A percentile compares a stretch with the other conserved stretches of the same genome.
These are phyloP conservation scores for Rhinichthys osculus DNA, from an alignment of 2,797 vertebrate genomes.

Conservation along the genomic window DNA sequence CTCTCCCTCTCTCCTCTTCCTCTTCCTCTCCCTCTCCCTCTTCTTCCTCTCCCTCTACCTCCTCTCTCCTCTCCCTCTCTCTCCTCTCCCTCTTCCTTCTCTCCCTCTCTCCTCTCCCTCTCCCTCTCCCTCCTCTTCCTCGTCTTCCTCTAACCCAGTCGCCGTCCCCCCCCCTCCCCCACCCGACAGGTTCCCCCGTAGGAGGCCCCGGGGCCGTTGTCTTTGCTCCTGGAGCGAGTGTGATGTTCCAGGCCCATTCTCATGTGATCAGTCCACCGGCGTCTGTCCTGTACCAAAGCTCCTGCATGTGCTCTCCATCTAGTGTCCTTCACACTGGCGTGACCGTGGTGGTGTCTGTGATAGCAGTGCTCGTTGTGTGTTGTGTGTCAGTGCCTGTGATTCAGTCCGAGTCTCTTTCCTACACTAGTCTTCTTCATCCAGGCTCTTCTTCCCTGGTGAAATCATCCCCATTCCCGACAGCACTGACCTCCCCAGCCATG, in stretches of 20 bases:
- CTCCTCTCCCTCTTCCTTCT: fast-evolving
- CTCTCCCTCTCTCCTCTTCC: too few relatives aligned
- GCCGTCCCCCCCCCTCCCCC: conserved; percentile 81
- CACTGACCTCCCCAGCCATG: conserved; percentile 76
- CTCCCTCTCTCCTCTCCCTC: fast-evolving
- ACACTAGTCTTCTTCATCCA: conserved; percentile 60
- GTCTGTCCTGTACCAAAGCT: conserved; percentile 15
- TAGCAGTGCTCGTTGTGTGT: conserved; percentile 69
- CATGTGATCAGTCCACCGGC: conserved; percentile 31
- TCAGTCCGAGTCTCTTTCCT: conserved; percentile 66
- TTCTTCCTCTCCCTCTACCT: too few relatives aligned
- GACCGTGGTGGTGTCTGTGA: conserved; percentile 74
- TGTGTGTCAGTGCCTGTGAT: conserved; percentile 76
- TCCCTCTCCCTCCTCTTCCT: not conserved
- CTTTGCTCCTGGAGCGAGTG: conserved; percentile 29
- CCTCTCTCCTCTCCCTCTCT: too few relatives aligned
- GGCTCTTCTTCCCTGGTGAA: conserved; percentile 9
- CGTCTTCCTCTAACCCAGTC: conserved; percentile 61
- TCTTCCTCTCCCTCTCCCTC: too few relatives aligned
- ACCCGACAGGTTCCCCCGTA: conserved; percentile 81
- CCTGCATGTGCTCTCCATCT: conserved; percentile 67
- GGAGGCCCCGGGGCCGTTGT: conserved; percentile 38
- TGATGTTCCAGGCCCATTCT: not conserved
- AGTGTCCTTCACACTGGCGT: conserved; percentile 66
- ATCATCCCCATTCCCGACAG: conserved; percentile 48